phyloP scores from a whole-genome alignment of 2,113 vertebrate genomes.

The Psophia crepitans region DNA sequence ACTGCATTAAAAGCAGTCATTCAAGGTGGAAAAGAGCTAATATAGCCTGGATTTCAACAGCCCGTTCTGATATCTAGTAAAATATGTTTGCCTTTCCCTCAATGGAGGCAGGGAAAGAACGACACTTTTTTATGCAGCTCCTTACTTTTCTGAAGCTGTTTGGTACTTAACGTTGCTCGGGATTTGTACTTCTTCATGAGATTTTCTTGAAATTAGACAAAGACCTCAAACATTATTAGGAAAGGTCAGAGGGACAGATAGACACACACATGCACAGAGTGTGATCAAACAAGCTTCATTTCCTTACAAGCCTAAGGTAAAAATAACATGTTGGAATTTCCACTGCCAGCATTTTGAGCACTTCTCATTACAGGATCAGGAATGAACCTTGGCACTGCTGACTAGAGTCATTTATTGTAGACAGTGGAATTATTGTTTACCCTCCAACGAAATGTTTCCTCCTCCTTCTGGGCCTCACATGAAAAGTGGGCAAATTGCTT shows the following conservation, averaged over 20 bases:
- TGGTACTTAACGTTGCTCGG: neutral
- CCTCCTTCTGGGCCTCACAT: neutral
- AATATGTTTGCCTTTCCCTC: neutral
- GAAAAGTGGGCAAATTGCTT: constrained; percentile 8
- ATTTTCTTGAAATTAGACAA: constrained; percentile 21
- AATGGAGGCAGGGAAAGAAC: neutral
- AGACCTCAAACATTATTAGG: neutral
- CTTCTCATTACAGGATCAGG: constrained; percentile 11
- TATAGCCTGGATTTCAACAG: neutral
- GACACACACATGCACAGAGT: neutral
- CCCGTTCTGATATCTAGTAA: neutral
- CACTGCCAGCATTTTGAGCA: constrained; percentile 6
- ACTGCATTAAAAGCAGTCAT: neutral
- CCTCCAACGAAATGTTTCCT: constrained; percentile 25
- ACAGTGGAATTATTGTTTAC: constrained; percentile 58
- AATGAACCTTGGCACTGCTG: constrained; percentile 26
- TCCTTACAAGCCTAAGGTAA: constrained; percentile 58
- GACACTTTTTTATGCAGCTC: neutral
- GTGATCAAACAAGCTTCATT: constrained; percentile 50
- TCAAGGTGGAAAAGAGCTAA: neutral
- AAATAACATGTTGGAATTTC: constrained; percentile 53
- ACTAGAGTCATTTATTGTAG: constrained; percentile 26
- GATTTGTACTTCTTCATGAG: neutral
- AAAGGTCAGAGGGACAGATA: constrained; percentile 9
- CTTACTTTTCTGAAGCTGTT: neutral